Percentiles rank a stretch among this genome's conserved stretches.
phyloP scores from a whole-genome alignment of 1,140 invertebrate species.

The Neotoxoptera formosana region DNA sequence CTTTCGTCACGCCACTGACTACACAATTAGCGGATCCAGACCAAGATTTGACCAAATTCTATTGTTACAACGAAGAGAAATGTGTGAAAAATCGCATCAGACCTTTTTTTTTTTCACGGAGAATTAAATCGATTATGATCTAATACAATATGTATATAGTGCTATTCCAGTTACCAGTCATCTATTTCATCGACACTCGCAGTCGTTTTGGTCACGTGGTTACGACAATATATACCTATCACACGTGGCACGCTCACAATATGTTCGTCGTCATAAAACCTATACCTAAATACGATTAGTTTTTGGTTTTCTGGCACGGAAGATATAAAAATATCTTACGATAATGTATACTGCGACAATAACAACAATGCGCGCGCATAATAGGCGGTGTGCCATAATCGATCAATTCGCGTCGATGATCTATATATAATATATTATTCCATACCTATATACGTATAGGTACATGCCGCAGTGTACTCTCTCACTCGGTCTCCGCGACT shows the following conservation, averaged over 20 bases:
- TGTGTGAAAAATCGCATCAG: too few relatives aligned
- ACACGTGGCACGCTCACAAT: background rate
- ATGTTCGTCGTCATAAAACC: background rate
- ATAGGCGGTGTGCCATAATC: background rate
- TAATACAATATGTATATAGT: background rate
- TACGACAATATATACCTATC: too few relatives aligned
- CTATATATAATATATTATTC: conserved; percentile 16
- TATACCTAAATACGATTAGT: background rate
- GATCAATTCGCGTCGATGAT: background rate
- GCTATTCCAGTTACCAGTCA: background rate
- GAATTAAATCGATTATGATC: too few relatives aligned
- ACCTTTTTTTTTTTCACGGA: too few relatives aligned
- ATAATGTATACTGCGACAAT: conserved; percentile 15
- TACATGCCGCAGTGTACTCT: background rate
- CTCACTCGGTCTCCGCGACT: background rate
- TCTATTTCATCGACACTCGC: too few relatives aligned
- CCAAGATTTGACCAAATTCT: too few relatives aligned
- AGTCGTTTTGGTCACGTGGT: too few relatives aligned
- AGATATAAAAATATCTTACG: background rate
- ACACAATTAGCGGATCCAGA: too few relatives aligned
- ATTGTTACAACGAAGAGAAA: too few relatives aligned
- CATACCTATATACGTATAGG: background rate
- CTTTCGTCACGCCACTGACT: too few relatives aligned
- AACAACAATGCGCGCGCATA: background rate
- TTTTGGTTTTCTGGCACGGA: background rate